Evolutionary conservation across 2,888 invertebrate species (phyloP), one percentile per base, ranked within the genome.

Genomic region (Cenopis cana): DNA sequence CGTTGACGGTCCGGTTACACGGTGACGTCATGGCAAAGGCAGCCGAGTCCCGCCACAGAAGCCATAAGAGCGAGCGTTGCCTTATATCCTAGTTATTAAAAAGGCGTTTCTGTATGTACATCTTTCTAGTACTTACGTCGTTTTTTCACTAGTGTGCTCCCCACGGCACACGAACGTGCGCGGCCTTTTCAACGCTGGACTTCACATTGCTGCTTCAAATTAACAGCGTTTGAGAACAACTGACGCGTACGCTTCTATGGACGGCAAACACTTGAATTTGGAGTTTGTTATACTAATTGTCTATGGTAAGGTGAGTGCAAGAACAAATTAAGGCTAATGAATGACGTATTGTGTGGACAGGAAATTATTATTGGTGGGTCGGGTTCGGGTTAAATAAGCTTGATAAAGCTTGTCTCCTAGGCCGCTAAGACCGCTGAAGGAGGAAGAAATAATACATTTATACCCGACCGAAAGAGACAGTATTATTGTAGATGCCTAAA

Each of bases 301-400:
- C 78, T 76, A 77, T 79, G 76, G 82, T 82, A 82, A 90, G 89
- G 89, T 89, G 86, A 87, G 87, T 88, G 88, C 85, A 81, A 89
- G 89, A 86, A 90, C 91, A 90, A 91, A 92, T 93, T 92, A 91
- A 90, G 89, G 90, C 85, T 91, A 93, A 93, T 93, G 92, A 92
- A 93, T 92, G 91, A 88, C 86, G 90, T 91, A 90, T 92, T 91
- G 91, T 88, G 81, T 83, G 84, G 87, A 90, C 91, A 90, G 93
- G 91, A 92, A 90, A 90, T 91, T 89, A 88, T 91, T 91, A 91
- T 90, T 90, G 87, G 84, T 82, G 74, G 78, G 78, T 87, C 84
- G 85, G 79, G 85, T 89, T 87, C 77, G 84, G 85, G 85, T 83
- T 82, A 80, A 76, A 68, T 72, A 68, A 67, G 61, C 66, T 61